phyloP scores from a whole-genome alignment of 2,113 vertebrate genomes.

The Chionis minor region DNA sequence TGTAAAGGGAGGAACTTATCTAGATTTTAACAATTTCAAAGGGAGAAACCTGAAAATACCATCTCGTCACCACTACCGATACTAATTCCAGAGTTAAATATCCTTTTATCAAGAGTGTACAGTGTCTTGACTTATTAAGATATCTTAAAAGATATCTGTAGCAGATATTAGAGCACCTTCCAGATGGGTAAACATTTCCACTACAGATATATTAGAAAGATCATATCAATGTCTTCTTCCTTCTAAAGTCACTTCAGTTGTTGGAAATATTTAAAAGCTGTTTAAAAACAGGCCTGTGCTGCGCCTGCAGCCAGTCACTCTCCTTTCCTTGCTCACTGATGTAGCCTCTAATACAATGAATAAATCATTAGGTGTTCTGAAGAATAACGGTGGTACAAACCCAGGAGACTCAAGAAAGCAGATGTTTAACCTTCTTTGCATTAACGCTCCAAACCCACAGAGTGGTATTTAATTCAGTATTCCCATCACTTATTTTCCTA shows the following conservation, averaged over 20 bases:
- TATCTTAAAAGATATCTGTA: not conserved
- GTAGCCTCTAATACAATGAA: slow-evolving; percentile 40
- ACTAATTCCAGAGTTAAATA: not conserved
- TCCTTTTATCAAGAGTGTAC: not conserved
- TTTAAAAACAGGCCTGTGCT: not conserved
- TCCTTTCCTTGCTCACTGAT: slow-evolving; percentile 8
- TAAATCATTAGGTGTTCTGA: slow-evolving; percentile 39
- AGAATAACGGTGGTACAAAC: not conserved
- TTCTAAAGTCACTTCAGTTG: not conserved
- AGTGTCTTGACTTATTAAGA: not conserved
- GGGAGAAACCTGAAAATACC: not conserved
- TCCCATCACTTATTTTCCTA: not conserved
- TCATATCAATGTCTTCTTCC: not conserved
- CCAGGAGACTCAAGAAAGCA: slow-evolving; percentile 22
- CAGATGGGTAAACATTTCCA: not conserved
- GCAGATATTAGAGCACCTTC: not conserved
- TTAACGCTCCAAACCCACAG: not conserved
- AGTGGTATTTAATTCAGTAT: not conserved
- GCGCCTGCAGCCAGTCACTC: not conserved
- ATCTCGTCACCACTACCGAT: not conserved
- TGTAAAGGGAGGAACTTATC: not conserved
- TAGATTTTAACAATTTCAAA: not conserved
- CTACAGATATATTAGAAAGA: not conserved
- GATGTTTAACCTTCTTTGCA: slow-evolving; percentile 10
- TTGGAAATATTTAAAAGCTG: not conserved